Evolutionary conservation across 2,113 vertebrate species (phyloP).

Genomic region (Picathartes gymnocephalus): DNA sequence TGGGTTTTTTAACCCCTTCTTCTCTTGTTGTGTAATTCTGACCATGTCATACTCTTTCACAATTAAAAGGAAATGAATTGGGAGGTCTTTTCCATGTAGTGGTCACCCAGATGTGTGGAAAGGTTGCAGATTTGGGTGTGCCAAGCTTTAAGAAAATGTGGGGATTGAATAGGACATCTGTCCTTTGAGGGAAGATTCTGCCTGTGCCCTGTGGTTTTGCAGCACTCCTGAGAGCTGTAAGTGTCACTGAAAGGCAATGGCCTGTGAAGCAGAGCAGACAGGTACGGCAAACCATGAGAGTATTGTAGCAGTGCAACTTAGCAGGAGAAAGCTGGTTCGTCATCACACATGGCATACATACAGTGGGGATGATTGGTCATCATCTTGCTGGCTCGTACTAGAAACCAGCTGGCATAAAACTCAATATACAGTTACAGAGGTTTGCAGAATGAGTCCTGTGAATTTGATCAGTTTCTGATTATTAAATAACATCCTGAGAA

Average conservation of each 20-base stretch:
- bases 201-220: background rate
- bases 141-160: background rate
- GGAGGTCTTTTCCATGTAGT: background rate
- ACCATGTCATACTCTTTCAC: background rate
- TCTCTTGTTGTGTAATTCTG: background rate
- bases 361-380: background rate
- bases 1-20: background rate
- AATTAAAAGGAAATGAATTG: rapidly evolving
- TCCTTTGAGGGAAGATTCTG: background rate
- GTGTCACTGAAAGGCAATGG: background rate
- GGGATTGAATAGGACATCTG: background rate
- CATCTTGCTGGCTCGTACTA: background rate
- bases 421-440: background rate
- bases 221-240: background rate
- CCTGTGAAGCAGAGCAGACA: background rate
- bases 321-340: background rate
- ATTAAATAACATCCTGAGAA: background rate
- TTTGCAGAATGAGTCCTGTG: background rate
- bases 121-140: background rate
- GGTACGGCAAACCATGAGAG: rapidly evolving
- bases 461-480: background rate
- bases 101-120: background rate
- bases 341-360: background rate
- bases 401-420: background rate
- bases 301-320: background rate